A percentile compares a stretch with the other conserved stretches of the same genome.
Evolutionary conservation across 2,113 vertebrate species (phyloP).

Genomic region (Lipophrys pholis): DNA sequence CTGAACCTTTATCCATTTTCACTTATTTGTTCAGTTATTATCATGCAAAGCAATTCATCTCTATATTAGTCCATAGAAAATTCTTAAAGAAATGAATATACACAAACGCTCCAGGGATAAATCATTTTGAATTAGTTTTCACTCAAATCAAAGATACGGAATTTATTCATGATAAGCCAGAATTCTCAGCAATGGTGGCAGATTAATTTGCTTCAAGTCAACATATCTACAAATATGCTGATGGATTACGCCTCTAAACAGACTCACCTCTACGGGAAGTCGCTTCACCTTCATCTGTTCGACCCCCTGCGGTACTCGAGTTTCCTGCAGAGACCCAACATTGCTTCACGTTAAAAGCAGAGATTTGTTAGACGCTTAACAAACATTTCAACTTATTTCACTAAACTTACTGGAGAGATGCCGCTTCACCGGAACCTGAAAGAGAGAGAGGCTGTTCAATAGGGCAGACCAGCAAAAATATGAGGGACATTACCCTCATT

Average conservation of each 20-base stretch:
- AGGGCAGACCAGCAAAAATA: not conserved
- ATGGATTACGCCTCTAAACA: too few relatives aligned
- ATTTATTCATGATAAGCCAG: too few relatives aligned
- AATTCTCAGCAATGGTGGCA: too few relatives aligned
- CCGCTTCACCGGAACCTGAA: constrained; percentile 86
- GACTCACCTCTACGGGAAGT: constrained; percentile 75
- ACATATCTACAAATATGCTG: too few relatives aligned
- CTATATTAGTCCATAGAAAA: not conserved
- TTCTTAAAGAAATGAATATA: not conserved
- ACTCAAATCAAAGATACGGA: too few relatives aligned
- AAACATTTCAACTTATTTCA: not conserved
- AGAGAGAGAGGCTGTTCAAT: constrained; percentile 16
- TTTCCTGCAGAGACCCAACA: constrained; percentile 69
- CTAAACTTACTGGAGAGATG: constrained; percentile 87
- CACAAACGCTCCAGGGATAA: too few relatives aligned
- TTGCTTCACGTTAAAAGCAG: not conserved
- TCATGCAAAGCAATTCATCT: not conserved
- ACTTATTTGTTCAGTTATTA: not conserved
- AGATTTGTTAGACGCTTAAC: not conserved
- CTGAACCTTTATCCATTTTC: not conserved
- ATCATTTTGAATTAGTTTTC: too few relatives aligned
- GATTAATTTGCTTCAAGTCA: too few relatives aligned
- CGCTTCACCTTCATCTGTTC: constrained; percentile 71
- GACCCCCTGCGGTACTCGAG: constrained; percentile 72
- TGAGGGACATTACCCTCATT: not conserved